Evolutionary conservation across 2,888 invertebrate species (phyloP), one percentile per base, ranked within the genome.

Genomic region (Rhagonycha fulva): DNA sequence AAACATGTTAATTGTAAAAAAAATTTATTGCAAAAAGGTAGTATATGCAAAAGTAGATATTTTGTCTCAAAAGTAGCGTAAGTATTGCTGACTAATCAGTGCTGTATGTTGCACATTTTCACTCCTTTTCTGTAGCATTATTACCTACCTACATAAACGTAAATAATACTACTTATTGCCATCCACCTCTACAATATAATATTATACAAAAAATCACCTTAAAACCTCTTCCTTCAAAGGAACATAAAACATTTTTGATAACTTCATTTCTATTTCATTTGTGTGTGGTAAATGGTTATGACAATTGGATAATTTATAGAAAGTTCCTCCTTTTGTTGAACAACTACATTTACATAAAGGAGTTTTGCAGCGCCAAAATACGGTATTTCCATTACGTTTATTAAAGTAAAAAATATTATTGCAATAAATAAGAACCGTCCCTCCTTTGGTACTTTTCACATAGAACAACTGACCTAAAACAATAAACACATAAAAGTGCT

Each of bases 271-370:
- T 14, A 74, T 76, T 68, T 77, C 71, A n/a, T 71, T 24, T 14
- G 75, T 74, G 14, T 77, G 63, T 5, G 74, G 71, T 14, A 74
- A 75, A 75, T 79, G 79, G 70, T 72, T 79, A 26, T 72, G 72
- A 9, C 26, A 14, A 66, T 24, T 67, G 71, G 23, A 74, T 11
- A 78, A 78, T 68, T 79, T 71, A 62, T 75, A 72, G 3, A 81
- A 23, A 7, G 61, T 68, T 60, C 78, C 78, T 62, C 76, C 14
- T 10, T 79, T 81, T 14, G 76, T 82, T 24, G 77, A 66, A 71
- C 77, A 79, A 5, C 82, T 73, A 70, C 80, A 79, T 76, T 71
- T 80, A 70, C 82, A 47, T 47, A 47, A 47, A 47, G 47, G 47
- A 47, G 71, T 28, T 32, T 66, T 11, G 62, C 47, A n/a, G 19